These are phyloP conservation scores for Pangasius krempfi DNA, from an alignment of 2,797 vertebrate genomes.

Conservation along the genomic window DNA sequence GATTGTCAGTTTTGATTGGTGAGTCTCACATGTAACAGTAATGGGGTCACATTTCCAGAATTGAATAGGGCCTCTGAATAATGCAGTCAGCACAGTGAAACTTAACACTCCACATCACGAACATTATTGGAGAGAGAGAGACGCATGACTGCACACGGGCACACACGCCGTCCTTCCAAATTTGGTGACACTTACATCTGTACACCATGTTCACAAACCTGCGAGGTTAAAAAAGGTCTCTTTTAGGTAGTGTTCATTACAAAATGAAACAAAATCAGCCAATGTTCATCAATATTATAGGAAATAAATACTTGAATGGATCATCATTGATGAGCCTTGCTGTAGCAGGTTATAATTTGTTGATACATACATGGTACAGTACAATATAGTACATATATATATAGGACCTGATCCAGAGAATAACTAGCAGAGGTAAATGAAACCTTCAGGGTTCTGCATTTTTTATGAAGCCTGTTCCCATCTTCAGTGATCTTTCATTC, in stretches of 20 bases:
- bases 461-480: constrained; percentile 67
- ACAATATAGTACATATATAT: not conserved
- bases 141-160: constrained; percentile 17
- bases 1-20: constrained; percentile 36
- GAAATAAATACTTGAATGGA: not conserved
- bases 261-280: not conserved
- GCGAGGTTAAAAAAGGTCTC: constrained; percentile 26
- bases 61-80: constrained; percentile 53
- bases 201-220: constrained; percentile 35
- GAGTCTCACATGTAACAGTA: constrained; percentile 28
- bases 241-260: not conserved
- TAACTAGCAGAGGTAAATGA: constrained; percentile 51
- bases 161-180: constrained; percentile 8
- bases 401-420: not conserved
- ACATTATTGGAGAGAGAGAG: constrained; percentile 8
- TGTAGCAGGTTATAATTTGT: not conserved
- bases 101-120: constrained; percentile 43
- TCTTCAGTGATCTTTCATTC: constrained; percentile 54
- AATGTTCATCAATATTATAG: not conserved
- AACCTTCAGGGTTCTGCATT: constrained; percentile 68
- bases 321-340: not conserved
- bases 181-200: constrained; percentile 15
- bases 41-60: constrained; percentile 47
- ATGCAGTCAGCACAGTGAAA: constrained; percentile 54
- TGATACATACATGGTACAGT: not conserved